Conservation (phyloP, 2,797 vertebrate species). For the Neoniphon sammara region DNA sequence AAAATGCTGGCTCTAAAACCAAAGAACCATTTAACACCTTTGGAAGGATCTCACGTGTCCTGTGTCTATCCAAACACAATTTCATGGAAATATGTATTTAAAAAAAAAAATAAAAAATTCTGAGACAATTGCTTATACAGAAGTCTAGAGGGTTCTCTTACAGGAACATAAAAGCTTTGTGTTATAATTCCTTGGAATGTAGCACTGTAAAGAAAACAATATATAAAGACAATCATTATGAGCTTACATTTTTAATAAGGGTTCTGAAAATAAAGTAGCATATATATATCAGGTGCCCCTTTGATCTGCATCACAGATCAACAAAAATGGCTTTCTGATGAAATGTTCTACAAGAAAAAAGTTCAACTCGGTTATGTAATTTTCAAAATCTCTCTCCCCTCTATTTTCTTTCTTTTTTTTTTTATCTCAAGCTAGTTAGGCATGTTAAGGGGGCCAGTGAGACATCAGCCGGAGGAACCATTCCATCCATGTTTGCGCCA, state of each 20-base stretch:
- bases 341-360: slow-evolving; percentile 11
- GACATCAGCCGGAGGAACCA: slow-evolving; percentile 56
- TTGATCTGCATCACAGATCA: background rate
- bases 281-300: background rate
- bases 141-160: slow-evolving; percentile 10
- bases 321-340: background rate
- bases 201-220: background rate
- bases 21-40: no score
- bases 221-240: background rate
- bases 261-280: background rate
- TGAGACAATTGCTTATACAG: slow-evolving; percentile 8
- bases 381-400: slow-evolving; percentile 16
- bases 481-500: slow-evolving; percentile 52
- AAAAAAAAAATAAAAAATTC: background rate
- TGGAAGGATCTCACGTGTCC: no score
- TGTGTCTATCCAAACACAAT: no score
- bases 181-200: background rate
- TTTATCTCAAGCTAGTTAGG: slow-evolving; percentile 10
- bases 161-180: background rate
- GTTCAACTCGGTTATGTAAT: slow-evolving; percentile 1
- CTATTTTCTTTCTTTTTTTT: background rate
- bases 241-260: background rate
- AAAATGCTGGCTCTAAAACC: no score
- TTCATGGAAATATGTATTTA: no score
- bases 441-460: slow-evolving; percentile 38